Percentiles rank a stretch among this genome's conserved stretches.
These are phyloP conservation scores for Dugesia japonica DNA, from an alignment of 2,888 invertebrate genomes.

Conservation along the genomic window DNA sequence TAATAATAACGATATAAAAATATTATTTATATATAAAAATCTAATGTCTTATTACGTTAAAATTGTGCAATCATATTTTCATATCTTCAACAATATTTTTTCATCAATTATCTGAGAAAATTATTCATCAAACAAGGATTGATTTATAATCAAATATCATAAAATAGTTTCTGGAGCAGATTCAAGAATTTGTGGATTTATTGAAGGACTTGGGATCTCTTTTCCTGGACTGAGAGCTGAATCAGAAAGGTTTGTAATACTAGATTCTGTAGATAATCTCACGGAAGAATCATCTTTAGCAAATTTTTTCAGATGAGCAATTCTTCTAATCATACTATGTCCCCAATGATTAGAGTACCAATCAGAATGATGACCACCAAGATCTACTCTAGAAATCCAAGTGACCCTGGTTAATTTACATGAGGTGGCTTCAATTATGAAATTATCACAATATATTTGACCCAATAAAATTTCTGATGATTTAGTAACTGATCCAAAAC, in stretches of 20 bases:
- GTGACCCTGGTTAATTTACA: not conserved
- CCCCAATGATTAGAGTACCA: constrained; percentile 3
- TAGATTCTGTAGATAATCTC: not conserved
- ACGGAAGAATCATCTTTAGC: not conserved
- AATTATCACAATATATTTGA: not conserved
- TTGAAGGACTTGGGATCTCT: not conserved
- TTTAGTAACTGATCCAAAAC: not conserved
- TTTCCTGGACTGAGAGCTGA: not conserved
- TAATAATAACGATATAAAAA: too few species aligned
- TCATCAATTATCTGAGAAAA: too few species aligned
- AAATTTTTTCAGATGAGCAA: not conserved
- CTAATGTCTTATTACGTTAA: too few species aligned
- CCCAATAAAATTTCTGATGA: not conserved
- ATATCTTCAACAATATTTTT: too few species aligned
- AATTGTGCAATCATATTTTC: too few species aligned
- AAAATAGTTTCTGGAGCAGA: not conserved
- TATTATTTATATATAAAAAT: too few species aligned
- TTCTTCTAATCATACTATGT: not conserved
- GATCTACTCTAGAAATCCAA: not conserved
- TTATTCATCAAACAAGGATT: too few species aligned
- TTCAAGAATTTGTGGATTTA: not conserved
- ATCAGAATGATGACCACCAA: not conserved
- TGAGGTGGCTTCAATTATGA: not conserved
- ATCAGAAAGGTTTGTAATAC: not conserved
- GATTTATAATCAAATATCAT: too few species aligned